Conservation (phyloP, 2,888 invertebrate species). For the Incurvaria masculella region DNA sequence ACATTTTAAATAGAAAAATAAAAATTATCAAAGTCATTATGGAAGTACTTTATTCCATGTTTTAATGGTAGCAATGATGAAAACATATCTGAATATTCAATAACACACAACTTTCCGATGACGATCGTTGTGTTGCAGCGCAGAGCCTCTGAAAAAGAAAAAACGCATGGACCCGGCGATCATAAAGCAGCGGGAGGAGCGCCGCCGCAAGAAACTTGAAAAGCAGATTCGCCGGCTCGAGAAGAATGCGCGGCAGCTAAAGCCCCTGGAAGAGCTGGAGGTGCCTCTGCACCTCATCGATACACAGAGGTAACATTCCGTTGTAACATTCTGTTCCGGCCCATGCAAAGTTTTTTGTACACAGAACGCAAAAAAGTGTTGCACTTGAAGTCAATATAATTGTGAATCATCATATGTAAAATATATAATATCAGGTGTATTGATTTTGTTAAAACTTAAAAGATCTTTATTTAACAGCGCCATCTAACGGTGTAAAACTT, state of each 20-base stretch:
- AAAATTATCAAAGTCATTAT: conserved; percentile 40
- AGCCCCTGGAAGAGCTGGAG: conserved; percentile 88
- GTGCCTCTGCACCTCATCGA: conserved; percentile 64
- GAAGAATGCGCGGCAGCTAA: conserved; percentile 77
- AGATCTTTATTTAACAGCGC: no score
- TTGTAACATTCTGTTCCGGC: no score
- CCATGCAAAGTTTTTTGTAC: no score
- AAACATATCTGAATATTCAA: neutral
- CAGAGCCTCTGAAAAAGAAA: conserved; percentile 89
- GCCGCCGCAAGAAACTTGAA: conserved; percentile 78
- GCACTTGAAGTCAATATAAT: no score
- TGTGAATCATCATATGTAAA: no score
- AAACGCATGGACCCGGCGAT: conserved; percentile 80
- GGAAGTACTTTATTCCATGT: conserved; percentile 25
- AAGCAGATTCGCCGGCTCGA: conserved; percentile 82
- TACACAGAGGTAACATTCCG: conserved; percentile 62
- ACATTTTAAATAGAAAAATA: no score
- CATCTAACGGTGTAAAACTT: no score
- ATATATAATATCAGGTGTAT: no score
- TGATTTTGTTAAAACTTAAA: no score
- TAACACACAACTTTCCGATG: neutral
- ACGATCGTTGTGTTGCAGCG: conserved; percentile 47
- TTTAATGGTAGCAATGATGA: conserved; percentile 1
- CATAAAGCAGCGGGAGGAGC: conserved; percentile 75
- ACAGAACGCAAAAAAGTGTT: no score